phyloP scores from a whole-genome alignment of 2,113 vertebrate species.

The Pseudopipra pipra region DNA sequence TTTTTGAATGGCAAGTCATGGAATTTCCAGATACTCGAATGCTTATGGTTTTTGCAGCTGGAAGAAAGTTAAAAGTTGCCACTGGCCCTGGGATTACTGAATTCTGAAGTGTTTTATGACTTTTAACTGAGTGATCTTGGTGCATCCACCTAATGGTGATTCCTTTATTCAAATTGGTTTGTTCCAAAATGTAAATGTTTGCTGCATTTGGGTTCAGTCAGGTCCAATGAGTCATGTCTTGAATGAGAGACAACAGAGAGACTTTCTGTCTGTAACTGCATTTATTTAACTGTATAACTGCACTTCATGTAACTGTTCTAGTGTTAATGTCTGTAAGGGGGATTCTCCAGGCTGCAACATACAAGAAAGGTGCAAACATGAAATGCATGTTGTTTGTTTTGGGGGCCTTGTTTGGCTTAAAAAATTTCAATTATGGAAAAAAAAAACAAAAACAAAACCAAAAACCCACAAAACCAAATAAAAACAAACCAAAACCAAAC shows the following conservation, averaged over 20 bases:
- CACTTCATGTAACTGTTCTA: conserved; percentile 72
- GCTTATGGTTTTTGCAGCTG: conserved; percentile 69
- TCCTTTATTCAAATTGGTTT: conserved; percentile 60
- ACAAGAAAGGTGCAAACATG: conserved; percentile 99
- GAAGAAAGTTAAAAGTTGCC: conserved; percentile 65
- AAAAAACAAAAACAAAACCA: background rate
- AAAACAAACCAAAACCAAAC: conserved; percentile 50
- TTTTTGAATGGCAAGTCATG: conserved; percentile 63
- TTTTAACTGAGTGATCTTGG: conserved; percentile 54
- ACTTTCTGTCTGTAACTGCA: conserved; percentile 65
- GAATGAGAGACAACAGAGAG: conserved; percentile 41
- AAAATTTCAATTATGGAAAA: conserved; percentile 74
- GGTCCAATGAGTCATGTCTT: conserved; percentile 61
- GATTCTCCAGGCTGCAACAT: conserved; percentile 93
- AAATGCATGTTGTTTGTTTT: conserved; percentile 98
- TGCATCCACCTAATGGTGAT: conserved; percentile 57
- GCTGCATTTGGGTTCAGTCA: conserved; percentile 76
- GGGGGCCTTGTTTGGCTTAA: conserved; percentile 85
- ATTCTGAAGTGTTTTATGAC: conserved; percentile 52
- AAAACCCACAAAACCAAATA: background rate
- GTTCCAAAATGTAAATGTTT: conserved; percentile 77
- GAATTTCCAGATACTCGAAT: conserved; percentile 57
- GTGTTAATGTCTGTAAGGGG: conserved; percentile 78
- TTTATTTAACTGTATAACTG: conserved; percentile 69
- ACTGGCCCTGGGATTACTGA: conserved; percentile 63